Conservation (phyloP, 2,888 invertebrate species). For the Autographa pulchrina region DNA sequence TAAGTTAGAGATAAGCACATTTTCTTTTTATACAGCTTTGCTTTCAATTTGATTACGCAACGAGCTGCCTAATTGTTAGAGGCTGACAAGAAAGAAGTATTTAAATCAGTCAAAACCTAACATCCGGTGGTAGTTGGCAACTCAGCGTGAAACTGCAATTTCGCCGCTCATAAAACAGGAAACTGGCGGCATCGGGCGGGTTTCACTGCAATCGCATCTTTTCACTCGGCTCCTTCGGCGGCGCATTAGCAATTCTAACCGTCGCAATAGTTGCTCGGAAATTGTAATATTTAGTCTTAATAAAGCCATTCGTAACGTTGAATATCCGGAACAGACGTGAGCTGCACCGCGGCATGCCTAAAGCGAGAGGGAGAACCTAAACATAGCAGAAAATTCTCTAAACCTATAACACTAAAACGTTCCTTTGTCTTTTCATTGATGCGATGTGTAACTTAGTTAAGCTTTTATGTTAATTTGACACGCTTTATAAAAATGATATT, state of each 20-base stretch:
- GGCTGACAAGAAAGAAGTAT: conserved; percentile 67
- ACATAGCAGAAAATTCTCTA: conserved; percentile 70
- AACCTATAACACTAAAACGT: conserved; percentile 59
- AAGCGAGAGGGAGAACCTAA: conserved; percentile 70
- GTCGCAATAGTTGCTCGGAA: conserved; percentile 82
- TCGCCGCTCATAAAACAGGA: conserved; percentile 82
- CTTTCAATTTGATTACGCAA: conserved; percentile 16
- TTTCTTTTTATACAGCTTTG: conserved; percentile 19
- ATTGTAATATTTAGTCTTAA: conserved; percentile 88
- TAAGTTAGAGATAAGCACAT: conserved; percentile 59
- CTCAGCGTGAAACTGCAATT: conserved; percentile 82
- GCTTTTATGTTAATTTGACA: conserved; percentile 42
- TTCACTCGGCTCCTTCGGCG: conserved; percentile 79
- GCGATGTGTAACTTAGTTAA: conserved; percentile 8
- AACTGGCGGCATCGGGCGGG: conserved; percentile 69
- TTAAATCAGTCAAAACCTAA: conserved; percentile 76
- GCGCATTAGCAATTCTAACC: conserved; percentile 85
- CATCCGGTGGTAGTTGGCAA: conserved; percentile 73
- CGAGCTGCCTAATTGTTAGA: conserved; percentile 36
- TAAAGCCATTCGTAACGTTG: conserved; percentile 86
- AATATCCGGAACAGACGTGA: conserved; percentile 83
- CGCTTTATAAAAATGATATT: conserved; percentile 13
- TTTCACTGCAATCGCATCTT: conserved; percentile 83
- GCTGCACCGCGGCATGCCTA: conserved; percentile 70
- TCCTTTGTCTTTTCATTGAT: conserved; percentile 34